Evolutionary conservation across 1,140 invertebrate species (phyloP).

Genomic region (Leptinotarsa defecta): DNA sequence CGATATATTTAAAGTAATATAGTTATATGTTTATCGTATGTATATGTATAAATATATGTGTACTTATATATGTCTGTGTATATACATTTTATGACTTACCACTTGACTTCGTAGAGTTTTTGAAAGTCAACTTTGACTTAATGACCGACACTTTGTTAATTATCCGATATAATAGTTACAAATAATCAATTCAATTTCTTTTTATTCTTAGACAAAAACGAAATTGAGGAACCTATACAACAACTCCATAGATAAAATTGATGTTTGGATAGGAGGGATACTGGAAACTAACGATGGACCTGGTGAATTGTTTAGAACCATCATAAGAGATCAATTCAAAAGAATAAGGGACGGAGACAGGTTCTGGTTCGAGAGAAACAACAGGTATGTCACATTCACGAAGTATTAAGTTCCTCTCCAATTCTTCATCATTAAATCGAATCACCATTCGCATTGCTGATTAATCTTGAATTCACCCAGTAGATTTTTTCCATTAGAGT

Average conservation of each 20-base stretch:
- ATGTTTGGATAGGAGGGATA: conserved; percentile 73
- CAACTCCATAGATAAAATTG: conserved; percentile 61
- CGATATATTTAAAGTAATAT: too few species aligned
- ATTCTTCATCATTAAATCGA: too few species aligned
- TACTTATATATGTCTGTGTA: too few species aligned
- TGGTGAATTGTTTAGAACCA: conserved; percentile 64
- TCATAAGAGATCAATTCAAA: conserved; percentile 63
- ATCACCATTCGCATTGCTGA: too few species aligned
- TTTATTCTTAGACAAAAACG: conserved; percentile 52
- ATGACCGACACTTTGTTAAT: not conserved
- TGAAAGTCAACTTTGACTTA: not conserved
- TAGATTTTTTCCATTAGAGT: too few species aligned
- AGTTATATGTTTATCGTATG: too few species aligned
- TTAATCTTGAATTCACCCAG: too few species aligned
- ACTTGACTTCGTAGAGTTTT: too few species aligned
- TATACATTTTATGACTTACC: too few species aligned
- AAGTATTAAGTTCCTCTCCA: not conserved
- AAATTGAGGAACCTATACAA: conserved; percentile 59
- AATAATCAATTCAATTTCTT: not conserved
- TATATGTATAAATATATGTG: too few species aligned
- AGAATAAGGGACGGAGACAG: conserved; percentile 63
- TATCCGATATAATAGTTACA: not conserved
- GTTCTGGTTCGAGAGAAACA: conserved; percentile 65
- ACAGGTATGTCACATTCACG: conserved; percentile 50
- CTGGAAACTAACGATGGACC: conserved; percentile 65